Conservation (phyloP, 2,888 invertebrate species). For the Aphidoletes aphidimyza region DNA sequence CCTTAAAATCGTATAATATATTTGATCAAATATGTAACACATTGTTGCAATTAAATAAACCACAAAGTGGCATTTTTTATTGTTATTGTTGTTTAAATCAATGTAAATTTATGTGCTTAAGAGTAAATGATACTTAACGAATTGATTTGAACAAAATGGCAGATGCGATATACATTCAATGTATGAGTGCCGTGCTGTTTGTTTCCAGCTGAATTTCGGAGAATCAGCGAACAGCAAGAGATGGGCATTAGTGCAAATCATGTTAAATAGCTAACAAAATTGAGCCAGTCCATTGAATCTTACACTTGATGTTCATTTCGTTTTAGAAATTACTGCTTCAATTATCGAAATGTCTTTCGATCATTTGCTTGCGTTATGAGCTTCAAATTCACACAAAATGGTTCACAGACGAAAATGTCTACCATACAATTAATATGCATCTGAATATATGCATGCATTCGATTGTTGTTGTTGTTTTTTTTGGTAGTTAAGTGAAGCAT, state of each 20-base stretch:
- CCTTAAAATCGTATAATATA: too few species aligned
- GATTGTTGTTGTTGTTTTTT: too few species aligned
- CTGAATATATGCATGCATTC: too few species aligned
- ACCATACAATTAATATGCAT: too few species aligned
- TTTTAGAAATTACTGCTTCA: not conserved
- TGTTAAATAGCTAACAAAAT: too few species aligned
- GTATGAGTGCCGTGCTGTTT: too few species aligned
- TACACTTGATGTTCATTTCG: not conserved
- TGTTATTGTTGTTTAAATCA: conserved; percentile 21
- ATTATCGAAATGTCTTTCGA: not conserved
- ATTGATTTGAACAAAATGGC: not conserved
- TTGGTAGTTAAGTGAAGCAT: not conserved
- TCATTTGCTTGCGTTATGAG: not conserved
- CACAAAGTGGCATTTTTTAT: conserved; percentile 17
- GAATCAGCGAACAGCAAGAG: too few species aligned
- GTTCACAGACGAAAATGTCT: too few species aligned
- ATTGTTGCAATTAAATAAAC: not conserved
- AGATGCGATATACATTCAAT: not conserved
- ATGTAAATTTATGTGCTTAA: not conserved
- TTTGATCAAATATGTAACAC: not conserved
- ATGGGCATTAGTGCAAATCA: too few species aligned
- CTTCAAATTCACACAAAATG: not conserved
- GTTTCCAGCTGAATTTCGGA: not conserved
- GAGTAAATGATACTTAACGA: not conserved
- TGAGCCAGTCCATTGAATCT: not conserved